A percentile compares a stretch with the other conserved stretches of the same genome.
Evolutionary conservation across 2,113 vertebrate genomes (phyloP).

Genomic region (Egretta garzetta): DNA sequence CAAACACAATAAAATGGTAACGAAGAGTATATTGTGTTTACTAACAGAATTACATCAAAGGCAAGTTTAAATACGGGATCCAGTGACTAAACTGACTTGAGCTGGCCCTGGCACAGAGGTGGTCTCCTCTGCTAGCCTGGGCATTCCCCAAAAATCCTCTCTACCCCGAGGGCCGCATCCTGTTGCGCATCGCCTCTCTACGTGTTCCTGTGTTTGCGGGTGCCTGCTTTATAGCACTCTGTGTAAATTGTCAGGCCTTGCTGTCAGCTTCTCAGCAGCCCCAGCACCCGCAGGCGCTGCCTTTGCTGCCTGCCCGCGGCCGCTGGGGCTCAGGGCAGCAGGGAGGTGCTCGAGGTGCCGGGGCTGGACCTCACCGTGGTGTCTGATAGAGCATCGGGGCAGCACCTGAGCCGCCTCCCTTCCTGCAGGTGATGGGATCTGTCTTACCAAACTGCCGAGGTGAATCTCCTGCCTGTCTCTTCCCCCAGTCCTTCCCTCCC

Average conservation of each 20-base stretch:
- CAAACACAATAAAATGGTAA: conserved; percentile 17
- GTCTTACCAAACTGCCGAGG: accelerated
- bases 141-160: background rate
- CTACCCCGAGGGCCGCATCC: accelerated
- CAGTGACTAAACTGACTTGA: background rate
- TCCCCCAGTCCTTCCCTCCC: background rate
- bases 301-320: background rate
- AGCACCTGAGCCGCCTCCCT: background rate
- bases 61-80: background rate
- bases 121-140: background rate
- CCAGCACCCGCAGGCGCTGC: accelerated
- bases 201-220: background rate
- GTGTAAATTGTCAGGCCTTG: background rate
- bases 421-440: accelerated
- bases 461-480: background rate
- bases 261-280: background rate
- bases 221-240: background rate
- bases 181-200: accelerated
- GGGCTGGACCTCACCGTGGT: background rate
- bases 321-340: background rate
- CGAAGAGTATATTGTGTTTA: background rate
- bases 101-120: background rate
- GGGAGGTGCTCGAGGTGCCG: background rate
- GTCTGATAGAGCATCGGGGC: background rate
- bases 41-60: background rate